A percentile compares a stretch with the other conserved stretches of the same genome.
These are phyloP conservation scores for Melipona bicolor DNA, from an alignment of 2,888 invertebrate species.

Conservation along the genomic window DNA sequence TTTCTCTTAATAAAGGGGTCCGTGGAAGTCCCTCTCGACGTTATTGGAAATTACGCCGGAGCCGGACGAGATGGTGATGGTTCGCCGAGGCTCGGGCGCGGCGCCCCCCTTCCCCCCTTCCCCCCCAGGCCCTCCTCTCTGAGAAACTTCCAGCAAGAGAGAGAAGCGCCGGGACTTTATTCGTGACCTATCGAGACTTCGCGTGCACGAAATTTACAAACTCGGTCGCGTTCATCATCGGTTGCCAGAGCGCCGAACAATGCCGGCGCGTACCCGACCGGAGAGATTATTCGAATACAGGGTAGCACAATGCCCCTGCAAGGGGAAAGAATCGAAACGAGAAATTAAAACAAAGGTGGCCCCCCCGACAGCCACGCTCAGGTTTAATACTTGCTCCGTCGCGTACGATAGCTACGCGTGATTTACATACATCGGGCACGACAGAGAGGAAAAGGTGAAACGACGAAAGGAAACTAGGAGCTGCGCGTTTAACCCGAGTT, in stretches of 20 bases:
- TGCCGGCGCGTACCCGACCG: neutral
- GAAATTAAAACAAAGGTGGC: neutral
- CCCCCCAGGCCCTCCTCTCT: neutral
- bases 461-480: conserved; percentile 1
- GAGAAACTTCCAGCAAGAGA: conserved; percentile 2
- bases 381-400: neutral
- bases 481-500: conserved; percentile 12
- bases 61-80: neutral
- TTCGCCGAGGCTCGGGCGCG: neutral
- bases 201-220: conserved; percentile 4
- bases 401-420: neutral
- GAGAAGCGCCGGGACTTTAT: conserved; percentile 28
- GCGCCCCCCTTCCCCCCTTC: neutral
- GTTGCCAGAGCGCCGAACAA: neutral
- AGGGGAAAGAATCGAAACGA: neutral
- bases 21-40: neutral
- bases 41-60: neutral
- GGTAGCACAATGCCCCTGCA: neutral
- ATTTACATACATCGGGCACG: neutral
- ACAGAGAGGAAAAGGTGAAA: too few relatives aligned
- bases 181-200: conserved; percentile 13
- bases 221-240: conserved; percentile 24
- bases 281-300: neutral
- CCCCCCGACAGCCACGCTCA: neutral
- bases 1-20: neutral